Evolutionary conservation across 2,113 vertebrate species (phyloP).

Genomic region (Alouatta palliata): DNA sequence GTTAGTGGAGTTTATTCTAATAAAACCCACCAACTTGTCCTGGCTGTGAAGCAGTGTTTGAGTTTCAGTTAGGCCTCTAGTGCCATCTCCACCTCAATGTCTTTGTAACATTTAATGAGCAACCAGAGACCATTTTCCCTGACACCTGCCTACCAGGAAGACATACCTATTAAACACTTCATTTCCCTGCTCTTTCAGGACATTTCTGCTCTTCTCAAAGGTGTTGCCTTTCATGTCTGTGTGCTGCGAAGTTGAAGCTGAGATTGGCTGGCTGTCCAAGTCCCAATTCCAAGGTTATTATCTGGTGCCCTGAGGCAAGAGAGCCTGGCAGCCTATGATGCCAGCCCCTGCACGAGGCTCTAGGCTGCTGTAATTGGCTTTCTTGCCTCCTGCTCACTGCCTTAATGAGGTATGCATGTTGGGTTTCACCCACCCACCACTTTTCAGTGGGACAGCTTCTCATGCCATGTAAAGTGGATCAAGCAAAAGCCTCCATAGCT

Average conservation of each 20-base stretch:
- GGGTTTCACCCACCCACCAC: not conserved
- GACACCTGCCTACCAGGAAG: not conserved
- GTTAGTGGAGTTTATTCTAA: not conserved
- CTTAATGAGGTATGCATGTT: not conserved
- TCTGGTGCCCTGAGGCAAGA: constrained; percentile 57
- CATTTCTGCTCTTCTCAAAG: constrained; percentile 1
- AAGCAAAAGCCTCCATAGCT: not conserved
- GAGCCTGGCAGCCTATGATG: not conserved
- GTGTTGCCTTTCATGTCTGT: not conserved
- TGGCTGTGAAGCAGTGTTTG: not conserved
- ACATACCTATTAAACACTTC: not conserved
- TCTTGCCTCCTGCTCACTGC: not conserved
- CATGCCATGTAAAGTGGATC: not conserved
- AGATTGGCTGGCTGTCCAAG: not conserved
- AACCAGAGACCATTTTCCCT: constrained; percentile 26
- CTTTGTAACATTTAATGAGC: constrained; percentile 28
- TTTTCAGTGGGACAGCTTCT: not conserved
- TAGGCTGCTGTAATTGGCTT: constrained; percentile 33
- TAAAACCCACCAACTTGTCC: not conserved
- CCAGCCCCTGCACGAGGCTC: not conserved
- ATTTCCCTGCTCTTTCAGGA: not conserved
- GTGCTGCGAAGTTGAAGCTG: not conserved
- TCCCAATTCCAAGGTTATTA: constrained; percentile 46
- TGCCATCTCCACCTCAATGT: not conserved
- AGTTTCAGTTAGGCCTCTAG: not conserved